These are phyloP conservation scores for Lucifuga dentata DNA, from an alignment of 2,113 vertebrate species.

Conservation along the genomic window DNA sequence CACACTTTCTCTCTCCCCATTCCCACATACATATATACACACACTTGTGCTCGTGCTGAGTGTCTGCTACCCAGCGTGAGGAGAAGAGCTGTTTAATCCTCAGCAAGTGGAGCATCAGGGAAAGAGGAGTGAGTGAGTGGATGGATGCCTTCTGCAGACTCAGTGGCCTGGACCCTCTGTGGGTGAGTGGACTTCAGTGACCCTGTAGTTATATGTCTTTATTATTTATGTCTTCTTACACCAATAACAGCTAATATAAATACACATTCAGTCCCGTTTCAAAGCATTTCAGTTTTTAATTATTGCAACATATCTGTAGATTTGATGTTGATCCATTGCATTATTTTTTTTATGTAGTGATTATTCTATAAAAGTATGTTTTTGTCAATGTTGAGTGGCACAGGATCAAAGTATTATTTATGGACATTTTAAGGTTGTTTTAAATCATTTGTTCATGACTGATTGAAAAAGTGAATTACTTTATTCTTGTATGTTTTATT, in stretches of 20 bases:
- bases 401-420: too few species aligned
- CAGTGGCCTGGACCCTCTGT: constrained; percentile 86
- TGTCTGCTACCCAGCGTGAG: constrained; percentile 41
- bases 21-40: constrained; percentile 19
- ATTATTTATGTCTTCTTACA: neutral
- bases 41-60: constrained; percentile 38
- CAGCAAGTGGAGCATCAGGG: constrained; percentile 57
- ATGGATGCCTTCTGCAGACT: constrained; percentile 87
- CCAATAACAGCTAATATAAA: neutral
- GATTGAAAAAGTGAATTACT: too few species aligned
- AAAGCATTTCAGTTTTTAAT: neutral
- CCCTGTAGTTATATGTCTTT: constrained; percentile 22
- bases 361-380: too few species aligned
- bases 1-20: neutral
- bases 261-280: neutral
- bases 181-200: constrained; percentile 80
- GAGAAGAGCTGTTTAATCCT: constrained; percentile 58
- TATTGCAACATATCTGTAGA: neutral
- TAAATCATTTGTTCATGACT: too few species aligned
- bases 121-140: constrained; percentile 73
- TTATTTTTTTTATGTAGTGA: too few species aligned
- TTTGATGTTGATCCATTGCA: too few species aligned
- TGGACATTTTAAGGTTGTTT: too few species aligned
- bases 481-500: too few species aligned
- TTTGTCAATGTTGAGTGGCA: too few species aligned